Base-by-base conservation (phyloP, 2,888 invertebrate species). In the Plagiodera versicolora region DNA sequence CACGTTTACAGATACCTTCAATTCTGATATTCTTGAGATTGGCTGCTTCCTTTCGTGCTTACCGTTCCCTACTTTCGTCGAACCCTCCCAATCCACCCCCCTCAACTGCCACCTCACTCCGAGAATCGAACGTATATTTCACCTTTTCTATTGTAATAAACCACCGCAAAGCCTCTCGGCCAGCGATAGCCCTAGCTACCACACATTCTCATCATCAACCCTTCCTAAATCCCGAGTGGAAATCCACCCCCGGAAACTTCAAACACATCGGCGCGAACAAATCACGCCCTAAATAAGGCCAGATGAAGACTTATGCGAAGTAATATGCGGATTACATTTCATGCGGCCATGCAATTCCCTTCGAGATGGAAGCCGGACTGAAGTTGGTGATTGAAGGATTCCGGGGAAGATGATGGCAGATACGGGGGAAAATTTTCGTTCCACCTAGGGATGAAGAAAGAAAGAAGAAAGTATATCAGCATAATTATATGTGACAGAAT, bases 301-400 rank as follows among this genome's bases (percentile, higher is more conserved):
- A 74, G 75, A 78, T 78, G 78, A 78, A 77, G 77, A 77, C 74
- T 78, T 78, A 78, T 77, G 71, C 70, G 68, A 69, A 71, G 67
- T 72, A 74, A 75, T 75, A 72, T 74, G 60, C 67, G 75, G 77
- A 75, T 76, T 74, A 52, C 52, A 52, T 39, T 44, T 51, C 11
- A 51, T 51, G 17, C 39, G 10, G 52, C 52, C 32, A 32, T 32
- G 24, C 24, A 39, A 18, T 19, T 39, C 35, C 17, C 35, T 19
- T 11, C n/a, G 44, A 14, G 39, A 16, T 10, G 14, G 53, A 14
- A 14, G 44, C 20, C 28, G 53, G 53, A 45, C 44, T 17, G 44
- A 44, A 44, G 28, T 53, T 44, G 28, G 45, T 53, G 17, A 53
- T 53, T 17, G 39, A 18, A 24, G 28, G 14, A 11, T 53, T 24